Base-by-base conservation (phyloP, 1,140 invertebrate species). In the Venturia canescens region DNA sequence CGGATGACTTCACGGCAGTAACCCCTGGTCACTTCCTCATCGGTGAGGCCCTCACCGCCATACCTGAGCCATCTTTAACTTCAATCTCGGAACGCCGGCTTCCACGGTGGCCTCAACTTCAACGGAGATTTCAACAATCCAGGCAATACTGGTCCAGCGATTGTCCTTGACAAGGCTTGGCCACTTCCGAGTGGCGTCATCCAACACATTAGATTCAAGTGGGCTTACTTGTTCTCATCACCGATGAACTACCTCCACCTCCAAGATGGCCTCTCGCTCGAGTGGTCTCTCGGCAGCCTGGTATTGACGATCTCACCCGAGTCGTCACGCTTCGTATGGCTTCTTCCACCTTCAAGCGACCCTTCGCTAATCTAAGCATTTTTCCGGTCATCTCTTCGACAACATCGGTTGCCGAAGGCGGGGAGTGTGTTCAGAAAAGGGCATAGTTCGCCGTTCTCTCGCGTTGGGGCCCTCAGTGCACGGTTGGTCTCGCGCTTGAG, bases 241-340 rank as follows among this genome's bases (percentile, higher is more conserved):
- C n/a, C n/a, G n/a, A 87, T 21, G 82, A 84, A 48, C 71, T 76
- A 2, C 23, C 78, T 29, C 83, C 84, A 0, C 82, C 83, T 1
- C 34, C 29, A 0, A 67, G 81, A 29, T 85, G 80, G 80, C 63
- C 75, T 13, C 69, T 89, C 34, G 88, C 84, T 13, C n/a, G 83
- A 16, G 75, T 90, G 21, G 78, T 75, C 3, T 79, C 83, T 27
- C 13, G 88, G 0, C 83, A 86, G 57, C 83, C 80, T 3, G 89
- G 89, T 27, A 38, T 31, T 5, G 88, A 90, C 82, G 83, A 76
- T 13, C 79, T 78, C 23, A 78, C 85, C 4, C 79, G 89, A 38
- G 86, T 84, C 0, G 86, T 81, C 1, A 79, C 67, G 13, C 21
- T 79, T 27, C 38, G 57, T n/a, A 79, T 48, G 31, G 78, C 78